These are phyloP conservation scores for Sebastes jordani DNA, from an alignment of 2,797 vertebrate genomes.

Conservation along the genomic window DNA sequence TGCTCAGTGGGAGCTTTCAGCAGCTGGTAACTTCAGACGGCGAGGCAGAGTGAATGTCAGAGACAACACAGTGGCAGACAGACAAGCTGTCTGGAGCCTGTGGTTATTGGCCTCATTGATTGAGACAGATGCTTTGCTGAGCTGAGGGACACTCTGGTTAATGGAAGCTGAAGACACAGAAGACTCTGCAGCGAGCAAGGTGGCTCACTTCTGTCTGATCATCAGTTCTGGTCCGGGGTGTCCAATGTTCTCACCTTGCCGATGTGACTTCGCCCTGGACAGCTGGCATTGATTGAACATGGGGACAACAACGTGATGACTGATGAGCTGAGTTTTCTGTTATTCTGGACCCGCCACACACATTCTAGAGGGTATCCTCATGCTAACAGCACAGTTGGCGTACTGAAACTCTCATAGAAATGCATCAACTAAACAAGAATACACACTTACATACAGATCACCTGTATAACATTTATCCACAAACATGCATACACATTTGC, in stretches of 20 bases:
- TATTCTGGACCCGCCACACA: neutral
- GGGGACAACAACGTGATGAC: slow-evolving; percentile 5
- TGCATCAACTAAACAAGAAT: neutral
- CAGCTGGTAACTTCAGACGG: slow-evolving; percentile 74
- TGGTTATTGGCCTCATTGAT: slow-evolving; percentile 81
- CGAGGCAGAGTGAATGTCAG: slow-evolving; percentile 66
- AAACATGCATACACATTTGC: neutral
- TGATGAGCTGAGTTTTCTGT: slow-evolving; percentile 17
- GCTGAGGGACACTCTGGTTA: slow-evolving; percentile 75
- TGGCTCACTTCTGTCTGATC: slow-evolving; percentile 47
- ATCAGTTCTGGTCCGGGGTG: slow-evolving; percentile 51
- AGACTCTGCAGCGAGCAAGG: slow-evolving; percentile 16
- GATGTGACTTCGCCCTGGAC: slow-evolving; percentile 27
- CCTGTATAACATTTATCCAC: neutral
- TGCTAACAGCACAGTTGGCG: neutral
- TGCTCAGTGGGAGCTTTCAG: slow-evolving; percentile 75
- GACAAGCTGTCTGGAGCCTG: slow-evolving; percentile 82
- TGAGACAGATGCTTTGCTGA: slow-evolving; percentile 80
- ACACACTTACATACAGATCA: neutral
- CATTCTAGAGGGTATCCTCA: neutral
- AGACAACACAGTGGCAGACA: slow-evolving; percentile 70
- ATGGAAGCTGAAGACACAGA: slow-evolving; percentile 71
- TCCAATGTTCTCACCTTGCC: slow-evolving; percentile 50
- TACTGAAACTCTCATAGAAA: neutral
- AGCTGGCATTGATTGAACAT: slow-evolving; percentile 13